A percentile compares a stretch with the other conserved stretches of the same genome.
phyloP scores from a whole-genome alignment of 2,113 vertebrate genomes.

The Gasterosteus nipponicus region DNA sequence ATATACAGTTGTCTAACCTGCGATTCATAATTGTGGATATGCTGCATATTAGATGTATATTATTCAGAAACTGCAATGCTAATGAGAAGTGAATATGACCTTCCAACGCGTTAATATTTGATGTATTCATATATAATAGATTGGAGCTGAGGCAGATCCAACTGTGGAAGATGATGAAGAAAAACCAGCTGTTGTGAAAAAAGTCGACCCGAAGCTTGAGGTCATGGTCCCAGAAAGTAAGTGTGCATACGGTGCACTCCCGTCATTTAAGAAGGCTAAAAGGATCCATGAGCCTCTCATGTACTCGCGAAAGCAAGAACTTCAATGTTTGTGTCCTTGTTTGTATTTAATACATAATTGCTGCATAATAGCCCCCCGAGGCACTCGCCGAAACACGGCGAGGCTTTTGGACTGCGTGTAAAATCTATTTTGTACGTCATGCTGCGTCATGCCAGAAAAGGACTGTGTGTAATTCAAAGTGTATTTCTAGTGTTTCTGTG shows the following conservation, averaged over 20 bases:
- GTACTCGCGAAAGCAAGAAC: background rate
- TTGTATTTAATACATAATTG: background rate
- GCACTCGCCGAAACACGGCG: background rate
- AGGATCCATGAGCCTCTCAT: background rate
- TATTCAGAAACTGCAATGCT: background rate
- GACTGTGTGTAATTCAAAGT: background rate
- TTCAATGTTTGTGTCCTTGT: background rate
- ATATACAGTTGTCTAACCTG: background rate
- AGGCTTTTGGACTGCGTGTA: background rate
- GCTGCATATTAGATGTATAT: background rate
- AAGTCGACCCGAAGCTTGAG: background rate
- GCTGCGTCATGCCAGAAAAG: background rate
- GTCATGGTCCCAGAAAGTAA: conserved; percentile 15
- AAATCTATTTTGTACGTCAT: background rate
- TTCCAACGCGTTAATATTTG: background rate
- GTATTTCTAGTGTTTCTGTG: background rate
- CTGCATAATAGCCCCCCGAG: background rate
- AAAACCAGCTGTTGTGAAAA: background rate
- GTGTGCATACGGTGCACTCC: background rate
- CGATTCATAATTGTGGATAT: background rate
- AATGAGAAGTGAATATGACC: background rate
- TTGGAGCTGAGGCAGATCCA: background rate
- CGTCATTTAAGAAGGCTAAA: background rate
- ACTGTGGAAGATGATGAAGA: conserved; percentile 4
- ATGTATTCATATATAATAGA: conserved; percentile 30